phyloP scores from a whole-genome alignment of 2,888 invertebrate genomes.

The Acheta domesticus region DNA sequence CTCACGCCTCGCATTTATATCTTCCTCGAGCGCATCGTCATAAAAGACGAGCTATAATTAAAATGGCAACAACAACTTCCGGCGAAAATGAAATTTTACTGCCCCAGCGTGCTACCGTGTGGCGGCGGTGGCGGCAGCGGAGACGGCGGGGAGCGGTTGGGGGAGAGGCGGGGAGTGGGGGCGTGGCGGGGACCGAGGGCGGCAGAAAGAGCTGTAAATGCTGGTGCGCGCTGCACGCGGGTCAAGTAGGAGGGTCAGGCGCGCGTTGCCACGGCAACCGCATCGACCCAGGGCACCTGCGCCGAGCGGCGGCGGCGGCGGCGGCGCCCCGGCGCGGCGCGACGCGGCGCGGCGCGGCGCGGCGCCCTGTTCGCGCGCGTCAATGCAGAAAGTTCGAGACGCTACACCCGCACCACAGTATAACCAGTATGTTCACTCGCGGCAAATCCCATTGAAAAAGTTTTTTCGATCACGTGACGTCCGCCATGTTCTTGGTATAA shows the following conservation, averaged over 20 bases:
- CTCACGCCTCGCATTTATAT: too few species aligned
- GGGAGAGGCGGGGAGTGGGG: too few species aligned
- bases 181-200: neutral
- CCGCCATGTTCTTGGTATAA: too few species aligned
- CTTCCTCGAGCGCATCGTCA: neutral
- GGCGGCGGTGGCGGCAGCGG: neutral
- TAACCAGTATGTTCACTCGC: too few species aligned
- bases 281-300: constrained; percentile 1
- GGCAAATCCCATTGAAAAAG: too few species aligned
- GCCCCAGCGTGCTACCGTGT: neutral
- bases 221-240: neutral
- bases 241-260: neutral
- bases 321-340: neutral
- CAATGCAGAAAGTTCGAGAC: too few species aligned
- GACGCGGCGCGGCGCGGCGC: too few species aligned
- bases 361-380: too few species aligned
- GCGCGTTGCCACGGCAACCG: neutral
- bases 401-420: too few species aligned
- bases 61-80: neutral
- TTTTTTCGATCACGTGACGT: too few species aligned
- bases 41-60: constrained; percentile 1
- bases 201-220: constrained; percentile 1
- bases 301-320: neutral
- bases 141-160: too few species aligned
- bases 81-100: neutral